Base-by-base conservation (phyloP, 2,888 invertebrate genomes). In the Amaurobius ferox region DNA sequence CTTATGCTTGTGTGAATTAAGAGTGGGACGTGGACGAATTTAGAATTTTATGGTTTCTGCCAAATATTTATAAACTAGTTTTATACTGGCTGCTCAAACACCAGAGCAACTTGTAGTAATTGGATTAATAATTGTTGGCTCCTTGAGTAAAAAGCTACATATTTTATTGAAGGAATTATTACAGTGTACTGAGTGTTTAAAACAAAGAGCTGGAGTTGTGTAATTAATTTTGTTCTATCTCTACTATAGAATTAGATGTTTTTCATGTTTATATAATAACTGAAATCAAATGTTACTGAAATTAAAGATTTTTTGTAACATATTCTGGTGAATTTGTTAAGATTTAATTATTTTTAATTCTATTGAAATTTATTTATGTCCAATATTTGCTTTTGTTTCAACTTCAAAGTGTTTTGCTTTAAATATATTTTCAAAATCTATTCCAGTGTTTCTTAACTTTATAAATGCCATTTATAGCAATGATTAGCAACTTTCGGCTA, bases 11-110 rank as follows among this genome's bases (percentile, higher is more conserved):
- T 23, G 6, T 55, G 3, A 35, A 55, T 55, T 5, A 55, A 55
- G 19, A 44, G 35, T 16, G 66, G 19, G n/a, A n/a, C 35, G 9
- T 30, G 30, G 26, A 19, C 26, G 30, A n/a, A n/a, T n/a, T n/a
- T 9, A 32, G 23, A 30, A 6, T 30, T 64, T 30, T 67, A 23
- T 68, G 40, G 39, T 39, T 39, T 68, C 68, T 40, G 19, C 40
- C n/a, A 39, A 68, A 68, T 23, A 28, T 32, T 40, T 28, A 68
- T 35, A 68, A 40, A 23, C 68, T 68, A 68, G 68, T 68, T 68
- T 68, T 68, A 26, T 68, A 68, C 40, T 40, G 26, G 40, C 23
- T 68, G 68, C 28, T 40, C 23, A 39, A 28, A 35, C 7, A 28
- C 35, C 35, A 40, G 68, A 67, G 23, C 40, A 68, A n/a, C 26